These are phyloP conservation scores for Triplophysa tibetana DNA, from an alignment of 2,113 vertebrate genomes.

Conservation along the genomic window DNA sequence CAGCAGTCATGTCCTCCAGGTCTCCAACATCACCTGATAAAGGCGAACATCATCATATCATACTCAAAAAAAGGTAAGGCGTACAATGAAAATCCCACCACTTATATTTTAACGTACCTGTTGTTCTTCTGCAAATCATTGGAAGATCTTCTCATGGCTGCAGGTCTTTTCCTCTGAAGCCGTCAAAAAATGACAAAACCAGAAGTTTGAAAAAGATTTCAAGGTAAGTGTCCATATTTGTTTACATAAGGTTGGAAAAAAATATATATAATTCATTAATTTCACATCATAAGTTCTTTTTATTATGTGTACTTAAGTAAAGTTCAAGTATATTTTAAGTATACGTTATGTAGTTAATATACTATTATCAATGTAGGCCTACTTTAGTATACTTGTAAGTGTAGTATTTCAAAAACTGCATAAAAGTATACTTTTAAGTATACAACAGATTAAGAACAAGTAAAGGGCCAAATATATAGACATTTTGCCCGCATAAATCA, in stretches of 20 bases:
- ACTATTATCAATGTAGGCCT: too few species aligned
- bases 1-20: slow-evolving; percentile 7
- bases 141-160: slow-evolving; percentile 57
- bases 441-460: too few species aligned
- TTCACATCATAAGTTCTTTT: too few species aligned
- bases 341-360: too few species aligned
- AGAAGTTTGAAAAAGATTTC: slow-evolving; percentile 88
- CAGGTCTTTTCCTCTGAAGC: slow-evolving; percentile 87
- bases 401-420: too few species aligned
- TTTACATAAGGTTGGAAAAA: neutral
- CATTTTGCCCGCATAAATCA: too few species aligned
- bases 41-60: slow-evolving; percentile 58
- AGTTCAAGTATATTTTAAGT: too few species aligned
- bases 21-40: slow-evolving; percentile 50
- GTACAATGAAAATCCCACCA: neutral
- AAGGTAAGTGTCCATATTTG: slow-evolving; percentile 71
- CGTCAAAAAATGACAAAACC: slow-evolving; percentile 84
- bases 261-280: too few species aligned
- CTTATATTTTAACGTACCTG: neutral
- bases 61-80: slow-evolving; percentile 71
- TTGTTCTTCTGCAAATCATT: slow-evolving; percentile 55
- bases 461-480: too few species aligned
- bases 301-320: too few species aligned
- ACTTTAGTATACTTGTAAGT: too few species aligned
- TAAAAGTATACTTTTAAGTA: too few species aligned